Percentiles rank a stretch among this genome's conserved stretches.
phyloP scores from a whole-genome alignment of 2,797 vertebrate species.

The Salmo trutta region DNA sequence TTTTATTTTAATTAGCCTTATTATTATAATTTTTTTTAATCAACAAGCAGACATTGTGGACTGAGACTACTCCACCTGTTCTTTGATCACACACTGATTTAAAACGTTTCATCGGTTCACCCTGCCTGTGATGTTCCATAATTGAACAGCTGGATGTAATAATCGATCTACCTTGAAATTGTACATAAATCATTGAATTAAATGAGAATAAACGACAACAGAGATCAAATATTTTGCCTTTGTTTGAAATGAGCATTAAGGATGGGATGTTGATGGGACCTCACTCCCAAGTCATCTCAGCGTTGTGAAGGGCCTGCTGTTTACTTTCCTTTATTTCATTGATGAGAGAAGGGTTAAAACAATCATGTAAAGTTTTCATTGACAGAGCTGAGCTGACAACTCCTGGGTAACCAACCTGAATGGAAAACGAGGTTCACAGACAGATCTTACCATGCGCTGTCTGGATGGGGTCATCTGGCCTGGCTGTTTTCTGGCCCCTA shows the following conservation, averaged over 20 bases:
- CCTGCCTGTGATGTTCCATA: conserved; percentile 11
- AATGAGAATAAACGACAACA: conserved; percentile 28
- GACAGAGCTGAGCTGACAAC: background rate
- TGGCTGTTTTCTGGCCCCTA: background rate
- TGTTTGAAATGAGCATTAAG: background rate
- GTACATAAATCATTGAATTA: conserved; percentile 27
- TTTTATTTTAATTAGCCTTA: background rate
- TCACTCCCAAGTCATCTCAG: background rate
- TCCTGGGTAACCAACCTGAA: background rate
- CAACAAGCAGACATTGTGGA: background rate
- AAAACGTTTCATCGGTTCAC: conserved; percentile 1
- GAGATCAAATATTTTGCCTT: conserved; percentile 4
- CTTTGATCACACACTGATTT: background rate
- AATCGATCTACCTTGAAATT: conserved; percentile 15
- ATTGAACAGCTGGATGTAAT: conserved; percentile 15
- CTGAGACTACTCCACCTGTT: background rate
- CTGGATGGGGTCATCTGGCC: background rate
- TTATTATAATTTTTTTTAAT: background rate
- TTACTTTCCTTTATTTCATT: background rate
- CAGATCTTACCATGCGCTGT: background rate
- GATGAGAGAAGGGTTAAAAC: background rate
- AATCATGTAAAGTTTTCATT: conserved; percentile 7
- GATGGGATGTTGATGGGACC: conserved; percentile 9
- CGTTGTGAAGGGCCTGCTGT: conserved; percentile 5
- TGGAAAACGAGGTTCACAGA: background rate